Base-by-base conservation (phyloP, 2,113 vertebrate genomes). In the Machaerirhynchus nigripectus region DNA sequence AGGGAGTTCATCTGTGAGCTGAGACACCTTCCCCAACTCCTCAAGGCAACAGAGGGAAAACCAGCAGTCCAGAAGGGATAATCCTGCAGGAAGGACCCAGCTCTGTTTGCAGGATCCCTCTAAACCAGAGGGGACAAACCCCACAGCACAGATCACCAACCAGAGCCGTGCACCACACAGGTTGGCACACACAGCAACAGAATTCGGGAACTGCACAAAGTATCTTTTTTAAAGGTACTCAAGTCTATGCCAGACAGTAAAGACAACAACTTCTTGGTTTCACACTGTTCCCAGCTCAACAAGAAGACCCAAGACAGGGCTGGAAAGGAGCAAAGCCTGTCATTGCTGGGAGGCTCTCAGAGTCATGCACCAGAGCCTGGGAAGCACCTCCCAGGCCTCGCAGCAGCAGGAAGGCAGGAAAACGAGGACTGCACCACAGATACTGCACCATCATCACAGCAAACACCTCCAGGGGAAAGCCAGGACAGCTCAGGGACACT, bases 91-190 rank as follows among this genome's bases (percentile, higher is more conserved):
- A 83, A 53, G 37, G 63, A 79, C 21, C 15, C 59, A 46, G 75
- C 18, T 85, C 49, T 83, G 63, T 26, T 37, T 1, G 2, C 79
- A 86, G 65, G 68, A 42, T 33, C 42, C 26, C 75, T 37, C 74
- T 52, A 11, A 92, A 61, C 11, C 2, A 77, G 27, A 84, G 3
- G 20, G 26, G 33, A 76, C 68, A 83, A 76, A 75, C 18, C 46
- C 31, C 37, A 17, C 14, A 33, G 47, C 23, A 47, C 61, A 37
- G 47, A 55, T 4, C 16, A 39, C 27, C 0, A 0, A 11, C 8
- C 47, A 64, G 61, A 52, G 40, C 22, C 1, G 0, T 1, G 5
- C 40, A 15, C 5, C 61, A 30, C 57, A 19, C 17, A 40, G 61
- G n/a, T 4, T 22, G 46, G 37, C 24, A 37, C 12, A 22, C 37